phyloP scores from a whole-genome alignment of 2,888 invertebrate species.

The Rhagonycha lutea region DNA sequence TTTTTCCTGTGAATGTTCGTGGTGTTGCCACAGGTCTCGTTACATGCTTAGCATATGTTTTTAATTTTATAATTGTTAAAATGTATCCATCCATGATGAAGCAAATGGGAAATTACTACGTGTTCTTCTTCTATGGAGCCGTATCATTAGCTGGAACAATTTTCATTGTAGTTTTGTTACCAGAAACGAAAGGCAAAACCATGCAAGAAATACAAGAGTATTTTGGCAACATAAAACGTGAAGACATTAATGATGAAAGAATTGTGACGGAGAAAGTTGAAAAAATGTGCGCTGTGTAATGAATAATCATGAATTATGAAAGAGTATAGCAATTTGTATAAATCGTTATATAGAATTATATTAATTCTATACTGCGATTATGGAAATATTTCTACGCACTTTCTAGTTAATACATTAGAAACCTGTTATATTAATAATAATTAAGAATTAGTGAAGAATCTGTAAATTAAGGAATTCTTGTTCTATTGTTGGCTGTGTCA shows the following conservation, averaged over 20 bases:
- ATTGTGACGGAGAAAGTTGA: background rate
- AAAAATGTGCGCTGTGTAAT: background rate
- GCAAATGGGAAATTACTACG: slow-evolving; percentile 53
- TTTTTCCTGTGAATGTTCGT: slow-evolving; percentile 59
- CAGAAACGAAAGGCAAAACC: slow-evolving; percentile 61
- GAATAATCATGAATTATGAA: background rate
- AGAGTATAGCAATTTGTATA: background rate
- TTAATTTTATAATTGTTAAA: slow-evolving; percentile 60
- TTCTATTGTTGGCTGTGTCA: background rate
- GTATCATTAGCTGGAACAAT: slow-evolving; percentile 57
- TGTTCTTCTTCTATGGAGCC: slow-evolving; percentile 58
- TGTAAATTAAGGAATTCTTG: background rate
- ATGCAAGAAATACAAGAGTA: slow-evolving; percentile 58
- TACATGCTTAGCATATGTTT: slow-evolving; percentile 57
- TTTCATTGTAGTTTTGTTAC: slow-evolving; percentile 56
- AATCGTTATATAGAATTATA: background rate
- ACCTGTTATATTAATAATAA: background rate
- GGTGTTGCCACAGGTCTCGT: slow-evolving; percentile 59
- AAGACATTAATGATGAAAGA: background rate
- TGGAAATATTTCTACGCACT: background rate
- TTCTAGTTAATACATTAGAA: background rate
- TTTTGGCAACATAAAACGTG: slow-evolving; percentile 45
- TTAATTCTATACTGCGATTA: background rate
- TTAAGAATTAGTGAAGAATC: background rate
- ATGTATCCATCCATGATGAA: slow-evolving; percentile 56